Evolutionary conservation across 2,113 vertebrate species (phyloP).

Genomic region (Anhinga rufa): DNA sequence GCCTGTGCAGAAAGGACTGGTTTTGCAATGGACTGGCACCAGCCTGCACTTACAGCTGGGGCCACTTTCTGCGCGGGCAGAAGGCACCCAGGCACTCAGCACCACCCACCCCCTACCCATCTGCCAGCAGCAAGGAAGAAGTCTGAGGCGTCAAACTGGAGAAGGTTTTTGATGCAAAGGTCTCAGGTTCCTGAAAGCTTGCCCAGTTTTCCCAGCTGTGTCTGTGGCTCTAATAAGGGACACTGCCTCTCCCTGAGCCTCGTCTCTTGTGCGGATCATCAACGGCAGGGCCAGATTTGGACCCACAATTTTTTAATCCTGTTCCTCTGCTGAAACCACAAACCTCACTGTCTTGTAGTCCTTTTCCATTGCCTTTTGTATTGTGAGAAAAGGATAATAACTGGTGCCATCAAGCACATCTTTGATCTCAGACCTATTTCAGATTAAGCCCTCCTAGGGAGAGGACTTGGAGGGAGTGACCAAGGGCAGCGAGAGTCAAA

Average conservation of each 20-base stretch:
- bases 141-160: neutral
- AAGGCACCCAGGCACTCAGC: neutral
- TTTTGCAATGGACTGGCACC: neutral
- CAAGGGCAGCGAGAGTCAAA: neutral
- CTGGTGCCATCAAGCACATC: neutral
- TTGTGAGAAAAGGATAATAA: too few relatives aligned
- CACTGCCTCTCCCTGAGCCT: too few relatives aligned
- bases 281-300: too few relatives aligned
- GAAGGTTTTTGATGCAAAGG: neutral
- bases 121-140: neutral
- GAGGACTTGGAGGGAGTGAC: neutral
- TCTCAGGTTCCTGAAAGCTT: neutral
- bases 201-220: neutral
- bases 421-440: neutral
- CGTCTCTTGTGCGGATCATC: neutral
- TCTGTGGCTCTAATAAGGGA: neutral
- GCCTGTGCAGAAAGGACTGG: too few relatives aligned
- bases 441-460: neutral
- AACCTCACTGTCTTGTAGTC: too few relatives aligned
- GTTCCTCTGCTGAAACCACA: neutral
- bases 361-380: neutral
- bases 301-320: neutral
- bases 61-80: neutral
- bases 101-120: neutral
- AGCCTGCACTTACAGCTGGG: neutral